Evolutionary conservation across 2,888 invertebrate genomes (phyloP), one percentile per base, ranked within the genome.

Genomic region (Ochlodes sylvanus): DNA sequence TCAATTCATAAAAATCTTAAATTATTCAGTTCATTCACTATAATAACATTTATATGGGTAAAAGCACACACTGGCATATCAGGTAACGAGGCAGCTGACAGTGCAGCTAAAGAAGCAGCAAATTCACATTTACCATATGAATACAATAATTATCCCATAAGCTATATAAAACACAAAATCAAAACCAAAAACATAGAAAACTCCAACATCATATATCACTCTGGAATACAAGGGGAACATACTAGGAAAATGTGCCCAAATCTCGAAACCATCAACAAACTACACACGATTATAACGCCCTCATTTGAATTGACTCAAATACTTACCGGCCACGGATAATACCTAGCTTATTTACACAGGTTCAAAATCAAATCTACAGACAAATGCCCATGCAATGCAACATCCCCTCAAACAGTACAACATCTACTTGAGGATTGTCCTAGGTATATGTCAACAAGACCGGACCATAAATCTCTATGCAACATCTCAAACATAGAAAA

Each of bases 381-480:
- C n/a, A 68, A 2, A 15, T 68, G 68, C 50, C 68, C 68, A 0
- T 67, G 68, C 27, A 58, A 68, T n/a, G 32, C 12, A 1, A 12
- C 12, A 7, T 14, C 50, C 19, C 9, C 14, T 7, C 65, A 66
- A 21, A 10, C 38, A 0, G 9, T 66, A 2, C 5, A 50, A 12
- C 65, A 66, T 9, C 10, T 66, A 1, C 15, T 66, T 7, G 34
- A 66, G 17, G 38, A 50, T 10, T 66, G 65, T 52, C 65, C 64
- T 0, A 44, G 32, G 15, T 65, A 56, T 15, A n/a, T 14, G 4
- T 1, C 0, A 0, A 56, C 56, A 0, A 57, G 64, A 56, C 4
- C 1, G 0, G n/a, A 15, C 1, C 57, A 57, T 27, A 12, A n/a
- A 14, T n/a, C 32, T 7, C 32, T 9, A 3, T 55, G 55, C 2